These are phyloP conservation scores for Tetraneura akinire DNA, from an alignment of 1,140 invertebrate species.

Conservation along the genomic window DNA sequence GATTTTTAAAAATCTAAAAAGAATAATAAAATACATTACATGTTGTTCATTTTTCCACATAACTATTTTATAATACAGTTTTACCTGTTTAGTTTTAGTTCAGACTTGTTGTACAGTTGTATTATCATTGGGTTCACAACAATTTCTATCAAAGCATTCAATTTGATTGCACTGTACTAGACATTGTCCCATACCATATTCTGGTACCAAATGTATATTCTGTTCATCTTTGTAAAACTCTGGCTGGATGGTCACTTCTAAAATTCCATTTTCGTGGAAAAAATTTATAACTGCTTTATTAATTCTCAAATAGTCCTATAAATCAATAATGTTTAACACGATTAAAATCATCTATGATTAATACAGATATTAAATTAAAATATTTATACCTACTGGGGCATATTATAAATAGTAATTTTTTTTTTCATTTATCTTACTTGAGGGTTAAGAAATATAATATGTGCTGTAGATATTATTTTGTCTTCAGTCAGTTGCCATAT, in stretches of 20 bases:
- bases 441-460: constrained; percentile 70
- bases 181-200: constrained; percentile 51
- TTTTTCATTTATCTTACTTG: constrained; percentile 47
- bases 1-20: not conserved
- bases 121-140: constrained; percentile 42
- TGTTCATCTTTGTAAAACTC: constrained; percentile 66
- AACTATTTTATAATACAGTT: not conserved
- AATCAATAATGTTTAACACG: constrained; percentile 55
- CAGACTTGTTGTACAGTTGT: not conserved
- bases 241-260: constrained; percentile 76
- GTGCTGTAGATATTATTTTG: constrained; percentile 73
- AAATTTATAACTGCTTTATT: constrained; percentile 69
- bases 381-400: not conserved
- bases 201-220: constrained; percentile 41
- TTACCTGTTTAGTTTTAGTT: not conserved
- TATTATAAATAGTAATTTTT: not conserved
- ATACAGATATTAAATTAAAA: not conserved
- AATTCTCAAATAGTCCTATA: constrained; percentile 67
- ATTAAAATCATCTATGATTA: not conserved
- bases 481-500: constrained; percentile 75
- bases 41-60: too few relatives aligned
- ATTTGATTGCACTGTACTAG: constrained; percentile 50
- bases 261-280: constrained; percentile 73
- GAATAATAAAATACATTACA: not conserved
- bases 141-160: constrained; percentile 50